Percentiles rank a stretch among this genome's conserved stretches.
phyloP scores from a whole-genome alignment of 2,113 vertebrate genomes.

The Megaptera novaeangliae region DNA sequence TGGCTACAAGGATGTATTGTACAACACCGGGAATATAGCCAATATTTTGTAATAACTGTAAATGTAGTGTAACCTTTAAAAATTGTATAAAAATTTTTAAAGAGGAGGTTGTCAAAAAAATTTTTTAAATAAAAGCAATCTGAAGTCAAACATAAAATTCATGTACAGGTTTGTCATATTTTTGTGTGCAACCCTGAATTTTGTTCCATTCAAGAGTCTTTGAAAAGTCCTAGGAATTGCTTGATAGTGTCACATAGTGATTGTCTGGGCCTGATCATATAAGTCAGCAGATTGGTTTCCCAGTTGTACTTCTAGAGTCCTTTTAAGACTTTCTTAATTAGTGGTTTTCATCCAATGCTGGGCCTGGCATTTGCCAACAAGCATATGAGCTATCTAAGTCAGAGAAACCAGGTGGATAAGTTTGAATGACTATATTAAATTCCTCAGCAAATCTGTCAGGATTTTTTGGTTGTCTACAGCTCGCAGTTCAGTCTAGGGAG shows the following conservation, averaged over 20 bases:
- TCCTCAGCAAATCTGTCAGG: not conserved
- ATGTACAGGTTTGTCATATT: not conserved
- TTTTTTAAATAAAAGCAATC: not conserved
- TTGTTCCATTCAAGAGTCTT: not conserved
- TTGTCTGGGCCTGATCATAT: not conserved
- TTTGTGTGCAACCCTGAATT: not conserved
- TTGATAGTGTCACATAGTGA: not conserved
- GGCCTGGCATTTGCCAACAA: not conserved
- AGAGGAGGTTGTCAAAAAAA: not conserved
- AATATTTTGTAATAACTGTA: not conserved
- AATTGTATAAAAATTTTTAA: not conserved
- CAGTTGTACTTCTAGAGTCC: not conserved
- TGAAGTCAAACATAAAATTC: not conserved
- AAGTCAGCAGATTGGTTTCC: not conserved
- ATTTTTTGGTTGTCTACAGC: not conserved
- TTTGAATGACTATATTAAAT: not conserved
- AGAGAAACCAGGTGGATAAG: not conserved
- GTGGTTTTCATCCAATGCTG: not conserved
- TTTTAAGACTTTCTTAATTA: not conserved
- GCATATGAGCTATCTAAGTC: not conserved
- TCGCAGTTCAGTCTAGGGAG: not conserved
- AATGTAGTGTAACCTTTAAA: not conserved
- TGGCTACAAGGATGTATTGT: not conserved
- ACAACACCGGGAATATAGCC: not conserved
- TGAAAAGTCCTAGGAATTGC: not conserved